phyloP scores from a whole-genome alignment of 2,888 invertebrate genomes.

The Prosopocoilus inquinatus region DNA sequence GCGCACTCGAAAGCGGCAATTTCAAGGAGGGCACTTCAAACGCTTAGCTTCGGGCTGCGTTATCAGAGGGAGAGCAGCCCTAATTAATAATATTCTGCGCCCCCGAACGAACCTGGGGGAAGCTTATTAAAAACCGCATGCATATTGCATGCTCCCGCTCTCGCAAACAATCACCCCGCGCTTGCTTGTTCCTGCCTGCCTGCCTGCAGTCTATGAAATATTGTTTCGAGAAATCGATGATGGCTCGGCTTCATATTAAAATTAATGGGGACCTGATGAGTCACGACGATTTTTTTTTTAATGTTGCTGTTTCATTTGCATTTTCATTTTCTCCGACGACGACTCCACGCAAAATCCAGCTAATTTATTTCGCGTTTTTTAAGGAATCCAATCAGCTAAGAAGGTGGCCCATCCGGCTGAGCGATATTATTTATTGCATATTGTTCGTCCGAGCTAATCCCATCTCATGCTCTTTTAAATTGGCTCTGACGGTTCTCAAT shows the following conservation, averaged over 20 bases:
- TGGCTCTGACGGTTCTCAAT: constrained; percentile 21
- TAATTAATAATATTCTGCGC: constrained; percentile 42
- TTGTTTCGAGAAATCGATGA: background rate
- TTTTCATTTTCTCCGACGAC: background rate
- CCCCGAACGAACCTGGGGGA: constrained; percentile 26
- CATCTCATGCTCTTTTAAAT: constrained; percentile 18
- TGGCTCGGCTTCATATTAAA: background rate
- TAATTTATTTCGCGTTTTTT: background rate
- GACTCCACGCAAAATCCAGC: background rate
- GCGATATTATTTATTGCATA: constrained; percentile 23
- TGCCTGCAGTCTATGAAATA: background rate
- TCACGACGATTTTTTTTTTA: background rate
- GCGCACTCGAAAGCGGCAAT: constrained; percentile 27
- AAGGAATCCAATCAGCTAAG: background rate
- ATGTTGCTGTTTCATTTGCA: constrained; percentile 1
- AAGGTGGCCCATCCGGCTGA: background rate
- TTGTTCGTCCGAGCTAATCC: constrained; percentile 19
- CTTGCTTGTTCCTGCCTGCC: too few relatives aligned
- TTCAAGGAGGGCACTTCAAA: constrained; percentile 32
- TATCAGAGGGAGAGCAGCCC: constrained; percentile 37
- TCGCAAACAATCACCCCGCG: constrained; percentile 7
- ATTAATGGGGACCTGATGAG: background rate
- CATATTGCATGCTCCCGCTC: constrained; percentile 37
- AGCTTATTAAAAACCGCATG: constrained; percentile 45
- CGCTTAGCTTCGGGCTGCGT: constrained; percentile 28